Percentiles rank a stretch among this genome's conserved stretches.
Conservation (phyloP, 2,888 invertebrate genomes). For the Diplazon laetatorius region DNA sequence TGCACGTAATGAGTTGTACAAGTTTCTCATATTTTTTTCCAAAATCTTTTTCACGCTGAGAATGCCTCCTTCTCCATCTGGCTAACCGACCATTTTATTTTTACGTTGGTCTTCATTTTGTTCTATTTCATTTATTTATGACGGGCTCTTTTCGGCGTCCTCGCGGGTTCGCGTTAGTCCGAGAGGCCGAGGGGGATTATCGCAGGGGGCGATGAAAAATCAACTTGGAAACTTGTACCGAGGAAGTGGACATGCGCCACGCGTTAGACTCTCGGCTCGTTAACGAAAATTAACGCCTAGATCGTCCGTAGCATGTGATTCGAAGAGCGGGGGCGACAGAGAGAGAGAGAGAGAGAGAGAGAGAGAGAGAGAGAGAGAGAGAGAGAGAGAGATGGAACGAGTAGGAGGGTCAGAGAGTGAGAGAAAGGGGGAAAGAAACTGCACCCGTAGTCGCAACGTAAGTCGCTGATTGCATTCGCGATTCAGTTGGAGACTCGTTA, state of each 20-base stretch:
- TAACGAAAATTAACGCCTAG: constrained; percentile 67
- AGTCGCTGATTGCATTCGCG: constrained; percentile 67
- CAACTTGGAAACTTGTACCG: too few relatives aligned
- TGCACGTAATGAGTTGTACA: constrained; percentile 77
- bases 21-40: constrained; percentile 71
- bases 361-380: constrained; percentile 6
- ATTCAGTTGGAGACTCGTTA: constrained; percentile 68
- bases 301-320: too few relatives aligned
- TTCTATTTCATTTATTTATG: constrained; percentile 50
- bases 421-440: constrained; percentile 24
- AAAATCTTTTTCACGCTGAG: constrained; percentile 64
- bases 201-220: too few relatives aligned
- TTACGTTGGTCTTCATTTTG: constrained; percentile 58
- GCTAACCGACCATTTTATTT: constrained; percentile 56
- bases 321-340: too few relatives aligned
- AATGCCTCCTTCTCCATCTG: constrained; percentile 54
- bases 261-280: constrained; percentile 16
- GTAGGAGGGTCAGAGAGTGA: constrained; percentile 5
- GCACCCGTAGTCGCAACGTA: constrained; percentile 27
- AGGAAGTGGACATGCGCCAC: constrained; percentile 3
- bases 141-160: too few relatives aligned
- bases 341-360: too few relatives aligned
- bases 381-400: constrained; percentile 34
- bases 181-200: constrained; percentile 57
- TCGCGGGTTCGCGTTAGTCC: neutral